These are phyloP conservation scores for Agriopis leucophaearia DNA, from an alignment of 2,888 invertebrate genomes.

Conservation along the genomic window DNA sequence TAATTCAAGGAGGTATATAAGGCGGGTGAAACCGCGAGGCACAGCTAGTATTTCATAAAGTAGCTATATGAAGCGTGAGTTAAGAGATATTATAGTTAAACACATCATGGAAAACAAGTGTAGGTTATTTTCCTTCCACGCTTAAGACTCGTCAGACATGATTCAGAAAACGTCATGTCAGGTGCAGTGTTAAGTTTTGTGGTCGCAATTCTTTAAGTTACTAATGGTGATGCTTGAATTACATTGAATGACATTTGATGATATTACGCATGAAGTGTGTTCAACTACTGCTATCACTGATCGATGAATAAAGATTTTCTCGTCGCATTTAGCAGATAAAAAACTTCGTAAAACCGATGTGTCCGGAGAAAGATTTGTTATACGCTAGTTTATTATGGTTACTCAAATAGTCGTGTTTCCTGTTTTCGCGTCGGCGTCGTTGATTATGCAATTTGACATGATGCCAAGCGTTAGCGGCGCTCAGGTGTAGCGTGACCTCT, in stretches of 20 bases:
- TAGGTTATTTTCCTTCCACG: neutral
- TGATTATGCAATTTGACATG: constrained; percentile 80
- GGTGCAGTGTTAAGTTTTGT: neutral
- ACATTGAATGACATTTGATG: neutral
- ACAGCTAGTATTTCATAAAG: neutral
- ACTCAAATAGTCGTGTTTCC: constrained; percentile 79
- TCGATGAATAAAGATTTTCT: neutral
- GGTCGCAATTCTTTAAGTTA: neutral
- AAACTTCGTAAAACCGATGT: constrained; percentile 32
- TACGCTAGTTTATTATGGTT: constrained; percentile 61
- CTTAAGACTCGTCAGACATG: neutral
- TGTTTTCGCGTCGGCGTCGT: constrained; percentile 72
- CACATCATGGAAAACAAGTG: neutral
- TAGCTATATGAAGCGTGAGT: neutral
- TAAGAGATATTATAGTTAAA: neutral
- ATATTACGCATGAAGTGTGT: neutral
- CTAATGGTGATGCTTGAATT: neutral
- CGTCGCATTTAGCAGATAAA: constrained; percentile 7
- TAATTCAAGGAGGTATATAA: no score
- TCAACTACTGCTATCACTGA: neutral
- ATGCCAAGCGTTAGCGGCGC: constrained; percentile 67
- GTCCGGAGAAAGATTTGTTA: constrained; percentile 45
- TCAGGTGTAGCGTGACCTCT: constrained; percentile 78
- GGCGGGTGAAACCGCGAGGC: no score
- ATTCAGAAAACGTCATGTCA: neutral